Base-by-base conservation (phyloP, 2,888 invertebrate genomes). In the Amphipyra berbera region DNA sequence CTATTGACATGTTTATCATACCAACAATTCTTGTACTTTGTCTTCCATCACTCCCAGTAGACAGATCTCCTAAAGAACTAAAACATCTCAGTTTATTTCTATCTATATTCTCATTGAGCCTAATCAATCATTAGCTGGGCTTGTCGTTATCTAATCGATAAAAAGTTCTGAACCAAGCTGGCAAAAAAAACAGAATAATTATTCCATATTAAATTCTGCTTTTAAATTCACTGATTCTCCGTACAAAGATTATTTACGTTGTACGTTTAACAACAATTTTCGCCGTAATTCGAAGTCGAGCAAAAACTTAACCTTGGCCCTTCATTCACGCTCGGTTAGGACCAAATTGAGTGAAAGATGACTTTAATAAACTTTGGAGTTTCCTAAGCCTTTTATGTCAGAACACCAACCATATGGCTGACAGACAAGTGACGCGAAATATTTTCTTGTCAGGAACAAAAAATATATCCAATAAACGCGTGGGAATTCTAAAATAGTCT, bases 301-400 rank as follows among this genome's bases (percentile, higher is more conserved):
- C 52, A 76, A 68, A 77, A 76, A 70, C 53, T 68, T 73, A 77
- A 73, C 79, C 78, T 81, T 67, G 73, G 81, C 73, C 79, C 72
- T 54, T 52, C 71, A 70, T 86, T 88, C 82, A 88, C 88, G 79
- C 78, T 76, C 76, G 85, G 85, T 88, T 89, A 77, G 85, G 74
- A 82, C 47, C 83, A 83, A 89, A 89, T 88, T 85, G 82, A 86
- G 83, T 80, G 90, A 81, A 79, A 86, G 72, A 79, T 68, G 71
- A 81, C 73, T 81, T 75, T 72, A 78, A 77, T 76, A 74, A 67
- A 75, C 63, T 73, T 61, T 57, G 57, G n/a, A 62, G 49, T 61
- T 78, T 61, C 46, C 57, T 57, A 69, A 71, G 63, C 71, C 67
- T 76, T 73, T 48, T 70, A 68, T 64, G 57, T 63, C 56, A 48